phyloP scores from a whole-genome alignment of 2,888 invertebrate species.

The Nymphalis polychloros region DNA sequence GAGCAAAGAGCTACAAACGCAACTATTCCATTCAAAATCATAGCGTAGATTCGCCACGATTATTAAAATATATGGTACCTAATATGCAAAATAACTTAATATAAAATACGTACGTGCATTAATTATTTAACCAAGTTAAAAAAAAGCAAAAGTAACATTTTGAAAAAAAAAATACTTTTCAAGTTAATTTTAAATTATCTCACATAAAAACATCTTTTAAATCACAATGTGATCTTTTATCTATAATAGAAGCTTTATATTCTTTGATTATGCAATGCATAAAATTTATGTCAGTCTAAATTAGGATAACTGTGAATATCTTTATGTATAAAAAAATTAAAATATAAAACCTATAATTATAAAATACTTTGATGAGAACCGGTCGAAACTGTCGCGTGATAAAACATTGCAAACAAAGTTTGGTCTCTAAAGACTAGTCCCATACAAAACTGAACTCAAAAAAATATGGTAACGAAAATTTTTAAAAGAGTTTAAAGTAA shows the following conservation, averaged over 20 bases:
- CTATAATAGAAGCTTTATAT: slow-evolving; percentile 60
- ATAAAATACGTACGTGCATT: slow-evolving; percentile 63
- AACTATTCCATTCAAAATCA: slow-evolving; percentile 39
- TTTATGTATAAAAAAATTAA: slow-evolving; percentile 7
- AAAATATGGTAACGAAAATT: slow-evolving; percentile 71
- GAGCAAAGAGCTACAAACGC: slow-evolving; percentile 50
- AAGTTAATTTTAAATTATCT: slow-evolving; percentile 75
- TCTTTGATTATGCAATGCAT: slow-evolving; percentile 42
- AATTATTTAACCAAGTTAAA: slow-evolving; percentile 68
- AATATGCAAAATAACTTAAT: slow-evolving; percentile 69
- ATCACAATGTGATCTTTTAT: slow-evolving; percentile 76
- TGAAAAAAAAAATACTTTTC: slow-evolving; percentile 79
- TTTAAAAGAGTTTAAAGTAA: slow-evolving; percentile 60
- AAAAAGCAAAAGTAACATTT: slow-evolving; percentile 72
- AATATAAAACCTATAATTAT: slow-evolving; percentile 15
- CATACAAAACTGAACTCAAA: slow-evolving; percentile 68
- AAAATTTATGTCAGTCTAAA: slow-evolving; percentile 29
- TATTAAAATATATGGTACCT: slow-evolving; percentile 53
- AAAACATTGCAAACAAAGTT: slow-evolving; percentile 58
- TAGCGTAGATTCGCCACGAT: slow-evolving; percentile 31
- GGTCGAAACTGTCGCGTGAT: slow-evolving; percentile 45
- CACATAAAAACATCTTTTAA: slow-evolving; percentile 77
- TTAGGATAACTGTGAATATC: slow-evolving; percentile 13
- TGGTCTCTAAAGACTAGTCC: slow-evolving; percentile 78
- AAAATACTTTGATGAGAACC: slow-evolving; percentile 13